These are phyloP conservation scores for Jaculus jaculus DNA, from an alignment of 2,113 vertebrate genomes.

Conservation along the genomic window DNA sequence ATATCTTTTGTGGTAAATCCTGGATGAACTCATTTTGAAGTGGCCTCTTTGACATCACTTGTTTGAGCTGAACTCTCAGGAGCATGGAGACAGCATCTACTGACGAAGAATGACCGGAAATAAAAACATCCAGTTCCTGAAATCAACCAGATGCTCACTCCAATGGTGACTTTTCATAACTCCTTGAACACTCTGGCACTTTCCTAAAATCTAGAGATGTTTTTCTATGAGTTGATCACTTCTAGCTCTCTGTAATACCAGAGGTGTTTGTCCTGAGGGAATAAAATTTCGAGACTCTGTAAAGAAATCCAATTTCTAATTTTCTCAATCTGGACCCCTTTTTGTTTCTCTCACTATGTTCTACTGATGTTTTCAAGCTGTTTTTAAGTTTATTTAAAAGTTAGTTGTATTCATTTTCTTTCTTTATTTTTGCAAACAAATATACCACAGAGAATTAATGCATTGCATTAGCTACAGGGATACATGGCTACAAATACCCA, in stretches of 20 bases:
- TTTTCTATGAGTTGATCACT: background rate
- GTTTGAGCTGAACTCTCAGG: background rate
- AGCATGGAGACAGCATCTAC: background rate
- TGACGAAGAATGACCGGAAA: conserved; percentile 3
- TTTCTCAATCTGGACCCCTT: background rate
- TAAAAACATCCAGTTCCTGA: background rate
- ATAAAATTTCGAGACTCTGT: background rate
- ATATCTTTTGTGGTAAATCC: background rate
- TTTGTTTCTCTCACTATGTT: background rate
- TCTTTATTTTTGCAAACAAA: conserved; percentile 36
- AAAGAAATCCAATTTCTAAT: conserved; percentile 25
- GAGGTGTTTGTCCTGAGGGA: background rate
- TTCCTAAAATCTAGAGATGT: background rate
- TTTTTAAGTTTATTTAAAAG: background rate
- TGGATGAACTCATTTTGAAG: conserved; percentile 16
- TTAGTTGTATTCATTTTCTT: background rate
- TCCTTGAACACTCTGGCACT: background rate
- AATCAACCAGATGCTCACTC: background rate
- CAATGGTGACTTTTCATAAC: background rate
- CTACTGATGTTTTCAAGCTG: background rate
- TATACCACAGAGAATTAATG: background rate
- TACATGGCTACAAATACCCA: background rate
- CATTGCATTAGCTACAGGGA: background rate
- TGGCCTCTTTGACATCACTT: background rate
- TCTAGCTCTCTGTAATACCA: background rate